Evolutionary conservation across 2,888 invertebrate species (phyloP).

Genomic region (Ariolimax columbianus): DNA sequence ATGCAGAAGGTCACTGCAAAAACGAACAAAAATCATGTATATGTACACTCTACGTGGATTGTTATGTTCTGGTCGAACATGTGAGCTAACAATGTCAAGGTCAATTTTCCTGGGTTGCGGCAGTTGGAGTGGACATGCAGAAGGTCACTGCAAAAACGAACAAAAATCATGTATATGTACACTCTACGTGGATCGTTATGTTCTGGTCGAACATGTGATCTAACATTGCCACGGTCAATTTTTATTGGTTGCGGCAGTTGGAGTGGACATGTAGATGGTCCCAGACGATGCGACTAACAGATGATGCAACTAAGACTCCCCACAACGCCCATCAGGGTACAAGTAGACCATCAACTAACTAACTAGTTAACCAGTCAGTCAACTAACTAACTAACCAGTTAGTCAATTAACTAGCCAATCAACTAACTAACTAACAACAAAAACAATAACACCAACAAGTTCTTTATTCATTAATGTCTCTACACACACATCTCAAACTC

Average conservation of each 20-base stretch:
- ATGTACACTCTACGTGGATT: too few relatives aligned
- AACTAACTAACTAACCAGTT: too few relatives aligned
- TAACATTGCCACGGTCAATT: conserved; percentile 81
- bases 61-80: conserved; percentile 81
- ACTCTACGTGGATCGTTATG: too few relatives aligned
- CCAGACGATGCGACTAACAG: conserved; percentile 62
- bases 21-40: neutral
- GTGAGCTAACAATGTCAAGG: conserved; percentile 80
- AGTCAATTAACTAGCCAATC: too few relatives aligned
- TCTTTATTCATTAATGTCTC: too few relatives aligned
- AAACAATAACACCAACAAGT: too few relatives aligned
- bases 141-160: conserved; percentile 73
- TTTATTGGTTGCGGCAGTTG: conserved; percentile 81
- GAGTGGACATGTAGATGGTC: conserved; percentile 80
- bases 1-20: conserved; percentile 79
- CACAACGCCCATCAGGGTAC: too few relatives aligned
- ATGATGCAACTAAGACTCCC: too few relatives aligned
- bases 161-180: neutral
- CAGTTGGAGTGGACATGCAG: conserved; percentile 81
- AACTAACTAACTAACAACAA: too few relatives aligned
- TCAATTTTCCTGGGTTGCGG: conserved; percentile 81
- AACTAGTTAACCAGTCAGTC: too few relatives aligned
- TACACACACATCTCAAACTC: too few relatives aligned
- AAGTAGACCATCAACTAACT: too few relatives aligned
- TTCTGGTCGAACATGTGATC: conserved; percentile 81